Evolutionary conservation across 2,797 vertebrate genomes (phyloP).

Genomic region (Numenius phaeopus): DNA sequence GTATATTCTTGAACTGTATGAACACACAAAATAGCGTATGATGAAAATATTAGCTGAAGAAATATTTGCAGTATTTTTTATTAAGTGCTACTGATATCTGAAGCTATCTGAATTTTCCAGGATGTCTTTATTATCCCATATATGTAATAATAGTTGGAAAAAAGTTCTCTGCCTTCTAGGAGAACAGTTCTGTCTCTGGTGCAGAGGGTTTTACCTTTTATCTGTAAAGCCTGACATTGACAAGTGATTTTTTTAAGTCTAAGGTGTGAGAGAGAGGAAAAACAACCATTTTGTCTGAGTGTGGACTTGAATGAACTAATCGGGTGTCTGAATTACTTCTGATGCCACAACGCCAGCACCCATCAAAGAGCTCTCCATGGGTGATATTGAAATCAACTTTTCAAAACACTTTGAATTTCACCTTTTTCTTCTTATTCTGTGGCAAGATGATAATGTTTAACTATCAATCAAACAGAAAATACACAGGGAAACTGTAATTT

Average conservation of each 20-base stretch:
- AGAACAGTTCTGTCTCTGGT: not conserved
- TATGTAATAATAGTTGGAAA: not conserved
- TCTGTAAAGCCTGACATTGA: not conserved
- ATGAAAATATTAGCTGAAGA: not conserved
- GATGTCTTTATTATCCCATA: not conserved
- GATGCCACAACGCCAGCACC: not conserved
- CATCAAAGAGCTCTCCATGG: not conserved
- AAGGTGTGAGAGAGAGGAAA: not conserved
- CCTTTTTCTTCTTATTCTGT: not conserved
- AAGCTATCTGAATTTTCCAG: not conserved
- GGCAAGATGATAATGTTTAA: not conserved
- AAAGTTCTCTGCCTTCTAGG: not conserved
- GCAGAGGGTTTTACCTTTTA: not conserved
- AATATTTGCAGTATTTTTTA: not conserved
- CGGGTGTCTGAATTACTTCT: not conserved
- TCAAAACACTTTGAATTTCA: slow-evolving; percentile 1
- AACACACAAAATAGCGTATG: not conserved
- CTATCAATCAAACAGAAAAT: not conserved
- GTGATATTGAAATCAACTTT: not conserved
- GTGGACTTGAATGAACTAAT: not conserved
- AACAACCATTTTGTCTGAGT: not conserved
- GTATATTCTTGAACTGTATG: not conserved
- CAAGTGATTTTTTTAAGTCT: slow-evolving; percentile 1
- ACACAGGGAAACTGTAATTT: not conserved
- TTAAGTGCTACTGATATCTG: not conserved